phyloP scores from a whole-genome alignment of 1,140 invertebrate genomes.

The Drosophila sproati region DNA sequence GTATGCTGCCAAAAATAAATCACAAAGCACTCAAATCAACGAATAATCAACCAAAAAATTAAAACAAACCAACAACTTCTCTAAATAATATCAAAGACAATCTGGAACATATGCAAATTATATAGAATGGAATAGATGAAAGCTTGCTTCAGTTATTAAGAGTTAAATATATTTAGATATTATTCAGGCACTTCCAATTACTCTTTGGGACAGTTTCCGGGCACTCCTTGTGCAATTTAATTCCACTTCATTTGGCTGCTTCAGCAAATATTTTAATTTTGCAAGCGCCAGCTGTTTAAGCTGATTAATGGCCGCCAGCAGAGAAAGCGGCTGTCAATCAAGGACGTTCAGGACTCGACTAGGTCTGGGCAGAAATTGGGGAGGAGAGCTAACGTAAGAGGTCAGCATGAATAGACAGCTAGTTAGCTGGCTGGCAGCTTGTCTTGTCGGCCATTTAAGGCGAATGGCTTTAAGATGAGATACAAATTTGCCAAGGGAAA shows the following conservation, averaged over 20 bases:
- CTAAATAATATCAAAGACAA: constrained; percentile 1
- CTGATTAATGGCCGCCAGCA: constrained; percentile 66
- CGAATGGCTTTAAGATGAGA: constrained; percentile 57
- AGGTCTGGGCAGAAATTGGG: neutral
- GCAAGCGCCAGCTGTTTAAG: constrained; percentile 67
- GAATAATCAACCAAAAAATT: constrained; percentile 15
- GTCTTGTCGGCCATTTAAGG: constrained; percentile 52
- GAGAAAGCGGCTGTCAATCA: constrained; percentile 62
- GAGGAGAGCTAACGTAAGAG: too few species aligned
- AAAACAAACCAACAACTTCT: constrained; percentile 8
- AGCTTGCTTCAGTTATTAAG: neutral
- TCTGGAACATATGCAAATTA: neutral
- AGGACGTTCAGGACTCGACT: constrained; percentile 37
- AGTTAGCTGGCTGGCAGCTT: constrained; percentile 52
- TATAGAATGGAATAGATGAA: neutral
- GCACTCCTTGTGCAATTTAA: constrained; percentile 25
- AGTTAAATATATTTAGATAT: neutral
- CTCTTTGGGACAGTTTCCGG: neutral
- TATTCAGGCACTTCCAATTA: constrained; percentile 1
- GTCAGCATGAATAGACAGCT: constrained; percentile 42
- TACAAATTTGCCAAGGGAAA: constrained; percentile 21
- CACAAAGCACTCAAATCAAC: constrained; percentile 20
- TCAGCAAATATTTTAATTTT: constrained; percentile 61
- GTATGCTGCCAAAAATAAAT: constrained; percentile 40
- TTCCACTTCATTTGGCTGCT: constrained; percentile 48